Evolutionary conservation across 1,140 invertebrate genomes (phyloP).

Genomic region (Aphaenogaster floridana): DNA sequence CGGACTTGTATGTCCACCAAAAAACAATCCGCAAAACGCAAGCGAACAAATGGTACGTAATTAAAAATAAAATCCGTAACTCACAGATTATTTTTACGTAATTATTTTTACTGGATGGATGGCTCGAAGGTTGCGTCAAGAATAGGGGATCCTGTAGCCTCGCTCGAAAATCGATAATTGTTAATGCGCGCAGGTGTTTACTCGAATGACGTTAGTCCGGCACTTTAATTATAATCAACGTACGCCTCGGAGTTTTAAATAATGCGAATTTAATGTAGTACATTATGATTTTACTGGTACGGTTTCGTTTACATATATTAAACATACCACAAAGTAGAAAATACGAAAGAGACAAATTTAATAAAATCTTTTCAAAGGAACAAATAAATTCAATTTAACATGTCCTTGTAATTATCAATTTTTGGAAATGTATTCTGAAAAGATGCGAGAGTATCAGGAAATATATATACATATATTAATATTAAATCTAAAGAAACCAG

Average conservation of each 20-base stretch:
- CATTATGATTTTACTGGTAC: not conserved
- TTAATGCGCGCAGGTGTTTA: constrained; percentile 65
- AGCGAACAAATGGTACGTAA: not conserved
- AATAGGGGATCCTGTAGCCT: constrained; percentile 60
- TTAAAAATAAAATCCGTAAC: constrained; percentile 14
- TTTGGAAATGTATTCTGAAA: not conserved
- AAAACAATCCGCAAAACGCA: not conserved
- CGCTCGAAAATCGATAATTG: constrained; percentile 63
- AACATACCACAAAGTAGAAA: constrained; percentile 12
- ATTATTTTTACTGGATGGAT: constrained; percentile 63
- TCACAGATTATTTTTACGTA: constrained; percentile 54
- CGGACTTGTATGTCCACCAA: not conserved
- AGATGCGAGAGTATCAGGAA: not conserved
- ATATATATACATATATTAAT: too few relatives aligned
- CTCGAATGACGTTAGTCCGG: constrained; percentile 63
- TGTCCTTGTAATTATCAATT: constrained; percentile 36
- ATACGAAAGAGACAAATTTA: constrained; percentile 7
- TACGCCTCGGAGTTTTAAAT: constrained; percentile 52
- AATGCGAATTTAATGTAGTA: constrained; percentile 54
- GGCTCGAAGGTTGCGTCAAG: constrained; percentile 62
- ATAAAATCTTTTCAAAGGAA: not conserved
- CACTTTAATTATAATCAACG: constrained; percentile 65
- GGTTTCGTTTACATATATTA: not conserved
- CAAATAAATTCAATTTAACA: constrained; percentile 4
- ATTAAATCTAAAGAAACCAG: too few relatives aligned